A percentile compares a stretch with the other conserved stretches of the same genome.
These are phyloP conservation scores for Eulemur macaco DNA, from an alignment of 2,113 vertebrate genomes.

Conservation along the genomic window DNA sequence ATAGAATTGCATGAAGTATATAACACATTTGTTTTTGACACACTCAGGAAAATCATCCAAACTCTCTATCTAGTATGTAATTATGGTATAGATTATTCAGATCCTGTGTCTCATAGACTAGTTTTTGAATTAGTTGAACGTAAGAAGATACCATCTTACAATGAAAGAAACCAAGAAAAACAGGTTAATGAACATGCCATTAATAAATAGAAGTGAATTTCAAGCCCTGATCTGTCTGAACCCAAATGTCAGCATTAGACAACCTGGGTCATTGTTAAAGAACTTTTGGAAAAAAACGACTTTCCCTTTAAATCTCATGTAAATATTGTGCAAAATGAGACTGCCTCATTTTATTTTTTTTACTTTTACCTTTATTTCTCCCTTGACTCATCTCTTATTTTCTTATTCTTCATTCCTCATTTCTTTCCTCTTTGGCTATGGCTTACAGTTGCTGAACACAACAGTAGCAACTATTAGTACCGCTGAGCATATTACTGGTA, in stretches of 20 bases:
- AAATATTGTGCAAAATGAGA: neutral
- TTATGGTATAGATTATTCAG: neutral
- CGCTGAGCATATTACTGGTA: neutral
- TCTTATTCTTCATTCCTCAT: neutral
- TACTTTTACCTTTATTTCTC: neutral
- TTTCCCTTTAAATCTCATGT: neutral
- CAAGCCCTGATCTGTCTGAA: neutral
- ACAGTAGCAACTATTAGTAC: neutral
- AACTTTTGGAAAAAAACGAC: neutral
- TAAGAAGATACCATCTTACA: neutral
- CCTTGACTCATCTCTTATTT: neutral
- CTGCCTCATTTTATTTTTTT: neutral
- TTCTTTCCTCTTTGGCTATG: neutral
- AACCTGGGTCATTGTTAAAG: neutral
- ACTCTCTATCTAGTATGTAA: neutral
- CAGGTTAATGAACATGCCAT: neutral
- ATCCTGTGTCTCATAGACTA: neutral
- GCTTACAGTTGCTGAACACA: no score
- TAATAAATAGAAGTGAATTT: neutral
- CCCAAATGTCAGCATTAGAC: neutral
- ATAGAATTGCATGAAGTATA: neutral
- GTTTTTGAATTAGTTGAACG: slow-evolving; percentile 15
- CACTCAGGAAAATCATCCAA: neutral
- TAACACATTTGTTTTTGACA: neutral
- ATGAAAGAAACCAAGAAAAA: neutral